Percentiles rank a stretch among this genome's conserved stretches.
These are phyloP conservation scores for Drosophila lacicola DNA, from an alignment of 2,888 invertebrate genomes.

Conservation along the genomic window DNA sequence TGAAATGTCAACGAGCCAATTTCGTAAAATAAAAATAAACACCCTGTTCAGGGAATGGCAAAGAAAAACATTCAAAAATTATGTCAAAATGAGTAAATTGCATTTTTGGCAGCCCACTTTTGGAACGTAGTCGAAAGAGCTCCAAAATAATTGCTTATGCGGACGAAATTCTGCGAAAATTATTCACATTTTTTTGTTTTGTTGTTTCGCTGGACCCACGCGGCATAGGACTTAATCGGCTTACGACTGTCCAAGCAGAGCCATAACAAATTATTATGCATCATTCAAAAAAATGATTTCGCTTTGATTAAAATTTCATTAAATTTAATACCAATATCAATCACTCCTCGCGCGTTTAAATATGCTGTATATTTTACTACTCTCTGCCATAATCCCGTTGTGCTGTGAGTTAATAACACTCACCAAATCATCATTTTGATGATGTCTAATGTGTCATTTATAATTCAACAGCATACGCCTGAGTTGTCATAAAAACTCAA, in stretches of 20 bases:
- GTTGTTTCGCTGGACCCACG: not conserved
- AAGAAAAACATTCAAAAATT: constrained; percentile 19
- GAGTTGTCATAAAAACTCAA: constrained; percentile 37
- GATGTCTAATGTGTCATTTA: constrained; percentile 41
- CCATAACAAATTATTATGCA: not conserved
- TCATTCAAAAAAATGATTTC: not conserved
- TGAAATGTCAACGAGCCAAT: constrained; percentile 35
- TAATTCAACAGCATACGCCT: constrained; percentile 32
- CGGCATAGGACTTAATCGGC: constrained; percentile 1
- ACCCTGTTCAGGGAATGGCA: not conserved
- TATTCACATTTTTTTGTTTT: not conserved
- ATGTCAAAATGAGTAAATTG: constrained; percentile 20
- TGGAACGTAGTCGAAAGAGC: not conserved
- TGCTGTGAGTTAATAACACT: not conserved
- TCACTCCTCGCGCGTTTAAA: not conserved
- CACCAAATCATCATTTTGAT: constrained; percentile 14
- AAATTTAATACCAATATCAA: constrained; percentile 2
- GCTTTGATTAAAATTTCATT: constrained; percentile 3
- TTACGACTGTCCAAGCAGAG: not conserved
- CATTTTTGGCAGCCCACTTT: constrained; percentile 19
- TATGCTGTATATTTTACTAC: not conserved
- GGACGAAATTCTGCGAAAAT: not conserved
- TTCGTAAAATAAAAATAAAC: constrained; percentile 26
- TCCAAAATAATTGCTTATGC: constrained; percentile 14
- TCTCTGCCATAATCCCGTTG: not conserved